Conservation (phyloP, 23 tunicate species). For the Trididemnum nubilum region DNA sequence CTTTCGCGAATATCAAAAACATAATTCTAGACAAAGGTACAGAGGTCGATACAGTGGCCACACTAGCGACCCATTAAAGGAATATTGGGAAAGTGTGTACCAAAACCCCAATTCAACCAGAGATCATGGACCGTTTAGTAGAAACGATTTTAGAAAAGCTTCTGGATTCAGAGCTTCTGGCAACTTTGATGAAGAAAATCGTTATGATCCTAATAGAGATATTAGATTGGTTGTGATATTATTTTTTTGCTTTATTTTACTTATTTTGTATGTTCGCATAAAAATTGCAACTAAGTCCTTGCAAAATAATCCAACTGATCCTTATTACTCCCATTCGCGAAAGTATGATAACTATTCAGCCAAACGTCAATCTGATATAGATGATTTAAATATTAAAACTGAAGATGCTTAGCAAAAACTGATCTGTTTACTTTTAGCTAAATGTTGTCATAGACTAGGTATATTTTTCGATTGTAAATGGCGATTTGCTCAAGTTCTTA, state of each 20-base stretch:
- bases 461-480: too few species aligned
- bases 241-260: neutral
- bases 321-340: too few species aligned
- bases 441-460: too few species aligned
- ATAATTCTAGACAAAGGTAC: neutral
- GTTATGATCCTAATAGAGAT: neutral
- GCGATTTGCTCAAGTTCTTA: too few species aligned
- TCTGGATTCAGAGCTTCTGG: neutral
- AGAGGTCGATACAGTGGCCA: neutral
- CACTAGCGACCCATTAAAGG: conserved; percentile 22
- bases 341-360: too few species aligned
- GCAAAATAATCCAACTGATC: neutral
- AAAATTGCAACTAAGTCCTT: neutral
- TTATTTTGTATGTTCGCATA: conserved; percentile 9
- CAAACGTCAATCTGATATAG: neutral
- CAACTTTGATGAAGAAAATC: too few species aligned
- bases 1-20: conserved; percentile 27
- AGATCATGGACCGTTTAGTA: conserved; percentile 1
- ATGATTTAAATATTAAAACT: conserved; percentile 17
- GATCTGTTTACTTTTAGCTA: too few species aligned
- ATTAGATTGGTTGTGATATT: neutral
- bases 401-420: conserved; percentile 21
- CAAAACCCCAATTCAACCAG: neutral
- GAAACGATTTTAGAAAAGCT: neutral
- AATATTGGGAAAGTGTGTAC: conserved; percentile 46